Evolutionary conservation across 2,888 invertebrate species (phyloP).

Genomic region (Smittia sp.): DNA sequence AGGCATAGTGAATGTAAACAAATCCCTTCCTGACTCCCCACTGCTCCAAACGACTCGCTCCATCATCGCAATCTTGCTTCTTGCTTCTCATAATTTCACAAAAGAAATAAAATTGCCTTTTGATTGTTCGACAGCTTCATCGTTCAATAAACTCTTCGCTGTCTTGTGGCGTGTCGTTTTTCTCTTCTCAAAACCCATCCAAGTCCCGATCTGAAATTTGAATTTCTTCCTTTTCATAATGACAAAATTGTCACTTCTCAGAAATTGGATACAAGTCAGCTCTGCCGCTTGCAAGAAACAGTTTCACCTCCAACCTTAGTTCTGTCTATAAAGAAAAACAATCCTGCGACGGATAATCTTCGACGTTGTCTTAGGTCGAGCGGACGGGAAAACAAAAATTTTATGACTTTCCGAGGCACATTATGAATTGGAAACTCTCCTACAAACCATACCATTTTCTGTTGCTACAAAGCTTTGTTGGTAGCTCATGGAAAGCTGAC

Average conservation of each 20-base stretch:
- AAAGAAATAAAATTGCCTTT: not conserved
- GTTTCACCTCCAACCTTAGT: too few relatives aligned
- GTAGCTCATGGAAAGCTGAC: not conserved
- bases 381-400: not conserved
- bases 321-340: not conserved
- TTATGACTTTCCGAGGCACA: too few relatives aligned
- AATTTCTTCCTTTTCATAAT: conserved; percentile 6
- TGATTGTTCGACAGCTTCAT: not conserved
- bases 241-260: conserved; percentile 2
- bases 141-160: conserved; percentile 21
- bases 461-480: not conserved
- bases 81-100: not conserved
- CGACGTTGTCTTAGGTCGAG: not conserved
- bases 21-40: not conserved
- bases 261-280: conserved; percentile 4
- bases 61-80: too few relatives aligned
- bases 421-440: too few relatives aligned
- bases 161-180: conserved; percentile 1
- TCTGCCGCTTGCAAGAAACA: not conserved
- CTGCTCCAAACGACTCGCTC: not conserved
- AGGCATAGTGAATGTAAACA: not conserved
- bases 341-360: not conserved
- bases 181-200: not conserved
- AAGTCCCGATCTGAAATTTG: not conserved
- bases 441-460: not conserved